Percentiles rank a stretch among this genome's conserved stretches.
phyloP scores from a whole-genome alignment of 2,888 invertebrate species.

The Cryptophagus acutangulus region DNA sequence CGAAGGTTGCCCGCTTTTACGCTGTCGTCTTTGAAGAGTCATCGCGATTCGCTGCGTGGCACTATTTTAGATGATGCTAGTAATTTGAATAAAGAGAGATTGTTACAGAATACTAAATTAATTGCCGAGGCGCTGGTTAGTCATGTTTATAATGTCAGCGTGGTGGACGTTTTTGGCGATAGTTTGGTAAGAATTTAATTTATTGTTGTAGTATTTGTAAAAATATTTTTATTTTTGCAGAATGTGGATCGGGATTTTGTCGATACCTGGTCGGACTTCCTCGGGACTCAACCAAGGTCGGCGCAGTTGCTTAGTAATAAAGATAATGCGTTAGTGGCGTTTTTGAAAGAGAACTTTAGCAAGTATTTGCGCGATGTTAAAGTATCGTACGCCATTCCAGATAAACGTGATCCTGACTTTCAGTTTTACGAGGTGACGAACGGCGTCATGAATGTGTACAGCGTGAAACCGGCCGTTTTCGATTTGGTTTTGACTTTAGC shows the following conservation, averaged over 20 bases:
- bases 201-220: slow-evolving; percentile 6
- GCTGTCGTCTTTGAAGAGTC: slow-evolving; percentile 71
- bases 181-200: slow-evolving; percentile 58
- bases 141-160: slow-evolving; percentile 69
- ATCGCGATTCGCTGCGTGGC: slow-evolving; percentile 57
- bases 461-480: slow-evolving; percentile 96
- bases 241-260: slow-evolving; percentile 69
- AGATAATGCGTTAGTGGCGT: slow-evolving; percentile 62
- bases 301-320: slow-evolving; percentile 66
- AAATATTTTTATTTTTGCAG: slow-evolving; percentile 49
- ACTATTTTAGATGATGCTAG: slow-evolving; percentile 62
- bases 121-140: slow-evolving; percentile 82
- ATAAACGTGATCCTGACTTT: slow-evolving; percentile 89
- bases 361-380: slow-evolving; percentile 76
- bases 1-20: slow-evolving; percentile 88
- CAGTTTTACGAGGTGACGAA: slow-evolving; percentile 81
- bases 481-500: slow-evolving; percentile 88
- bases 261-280: slow-evolving; percentile 68
- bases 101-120: slow-evolving; percentile 65
- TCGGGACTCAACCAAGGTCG: slow-evolving; percentile 69
- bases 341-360: slow-evolving; percentile 66
- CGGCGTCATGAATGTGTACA: slow-evolving; percentile 81
- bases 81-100: slow-evolving; percentile 53
- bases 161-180: slow-evolving; percentile 64
- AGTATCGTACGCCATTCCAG: slow-evolving; percentile 62